Evolutionary conservation across 1,140 invertebrate species (phyloP).

Genomic region (Leucophenga varia): DNA sequence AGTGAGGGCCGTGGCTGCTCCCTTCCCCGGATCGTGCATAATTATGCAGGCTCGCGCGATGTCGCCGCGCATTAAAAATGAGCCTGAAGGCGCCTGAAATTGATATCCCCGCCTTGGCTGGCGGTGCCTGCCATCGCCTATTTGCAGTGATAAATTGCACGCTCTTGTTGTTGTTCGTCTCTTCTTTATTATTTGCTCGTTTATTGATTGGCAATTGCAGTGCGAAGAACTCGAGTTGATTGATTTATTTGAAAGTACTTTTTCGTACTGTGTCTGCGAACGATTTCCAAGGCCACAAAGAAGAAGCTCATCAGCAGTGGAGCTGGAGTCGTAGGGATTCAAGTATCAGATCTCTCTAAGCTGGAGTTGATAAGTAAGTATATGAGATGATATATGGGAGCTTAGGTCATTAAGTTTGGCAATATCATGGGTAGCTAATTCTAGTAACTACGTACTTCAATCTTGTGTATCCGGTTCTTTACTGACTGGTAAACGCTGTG

Average conservation of each 20-base stretch:
- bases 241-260: slow-evolving; percentile 15
- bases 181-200: slow-evolving; percentile 6
- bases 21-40: slow-evolving; percentile 45
- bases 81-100: slow-evolving; percentile 36
- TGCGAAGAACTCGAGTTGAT: slow-evolving; percentile 23
- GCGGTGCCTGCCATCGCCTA: slow-evolving; percentile 2
- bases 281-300: slow-evolving; percentile 13
- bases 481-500: no score
- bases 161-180: slow-evolving; percentile 5
- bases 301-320: no score
- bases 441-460: no score
- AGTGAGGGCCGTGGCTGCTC: no score
- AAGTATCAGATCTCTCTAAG: no score
- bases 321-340: no score
- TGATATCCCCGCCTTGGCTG: slow-evolving; percentile 33
- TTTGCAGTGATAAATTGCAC: slow-evolving; percentile 33
- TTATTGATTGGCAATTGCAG: slow-evolving; percentile 31
- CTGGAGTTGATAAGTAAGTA: no score
- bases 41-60: slow-evolving; percentile 41
- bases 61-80: slow-evolving; percentile 49
- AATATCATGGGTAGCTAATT: no score
- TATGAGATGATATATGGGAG: no score
- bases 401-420: no score
- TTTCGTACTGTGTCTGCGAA: not conserved
- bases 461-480: no score